Evolutionary conservation across 1,140 invertebrate species (phyloP).

Genomic region (Branchinecta lindahli): DNA sequence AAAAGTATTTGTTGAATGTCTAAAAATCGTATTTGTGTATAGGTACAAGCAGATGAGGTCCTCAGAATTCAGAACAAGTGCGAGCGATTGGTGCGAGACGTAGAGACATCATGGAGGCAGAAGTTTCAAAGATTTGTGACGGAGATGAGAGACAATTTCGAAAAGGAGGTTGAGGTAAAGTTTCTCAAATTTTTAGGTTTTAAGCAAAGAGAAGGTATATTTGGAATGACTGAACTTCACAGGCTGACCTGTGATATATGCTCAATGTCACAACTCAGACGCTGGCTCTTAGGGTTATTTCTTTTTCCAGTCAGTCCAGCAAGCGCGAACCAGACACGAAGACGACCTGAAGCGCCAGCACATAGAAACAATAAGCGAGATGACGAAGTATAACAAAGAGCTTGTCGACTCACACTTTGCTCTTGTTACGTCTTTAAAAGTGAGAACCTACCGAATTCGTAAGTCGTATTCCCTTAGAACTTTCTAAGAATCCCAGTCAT

Average conservation of each 20-base stretch:
- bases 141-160: background rate
- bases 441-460: background rate
- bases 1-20: too few species aligned
- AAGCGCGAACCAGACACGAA: background rate
- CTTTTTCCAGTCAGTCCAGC: too few species aligned
- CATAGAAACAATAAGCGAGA: background rate
- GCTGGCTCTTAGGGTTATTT: too few species aligned
- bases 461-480: too few species aligned
- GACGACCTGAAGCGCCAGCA: background rate
- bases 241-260: too few species aligned
- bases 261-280: too few species aligned
- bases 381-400: background rate
- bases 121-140: background rate
- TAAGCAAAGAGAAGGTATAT: too few species aligned
- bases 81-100: background rate
- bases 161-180: conserved; percentile 10
- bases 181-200: too few species aligned
- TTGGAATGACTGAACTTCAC: too few species aligned
- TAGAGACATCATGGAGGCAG: background rate
- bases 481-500: too few species aligned
- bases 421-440: background rate
- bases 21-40: background rate
- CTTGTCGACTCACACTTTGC: background rate
- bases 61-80: background rate
- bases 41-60: background rate